phyloP scores from a whole-genome alignment of 2,888 invertebrate species.

The Diploptera punctata region DNA sequence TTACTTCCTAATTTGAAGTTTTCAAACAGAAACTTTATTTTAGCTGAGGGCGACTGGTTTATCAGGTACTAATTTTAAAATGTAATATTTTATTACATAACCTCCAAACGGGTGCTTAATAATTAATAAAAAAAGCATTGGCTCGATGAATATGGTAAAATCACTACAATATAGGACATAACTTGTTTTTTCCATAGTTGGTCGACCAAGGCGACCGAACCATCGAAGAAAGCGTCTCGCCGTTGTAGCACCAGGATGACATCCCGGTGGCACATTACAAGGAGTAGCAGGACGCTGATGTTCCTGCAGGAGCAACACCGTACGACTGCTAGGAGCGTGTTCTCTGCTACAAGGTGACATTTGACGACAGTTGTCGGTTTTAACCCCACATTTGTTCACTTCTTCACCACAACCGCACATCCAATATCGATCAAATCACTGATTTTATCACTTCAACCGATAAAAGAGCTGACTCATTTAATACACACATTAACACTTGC shows the following conservation, averaged over 20 bases:
- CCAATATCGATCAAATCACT: not conserved
- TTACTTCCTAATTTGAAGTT: no score
- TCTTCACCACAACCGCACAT: not conserved
- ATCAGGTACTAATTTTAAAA: no score
- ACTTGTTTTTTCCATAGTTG: slow-evolving; percentile 61
- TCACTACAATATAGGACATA: no score
- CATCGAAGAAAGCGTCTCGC: slow-evolving; percentile 61
- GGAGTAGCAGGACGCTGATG: slow-evolving; percentile 7
- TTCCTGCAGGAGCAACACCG: slow-evolving; percentile 5
- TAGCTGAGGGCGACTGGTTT: no score
- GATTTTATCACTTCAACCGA: no score
- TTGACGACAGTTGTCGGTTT: not conserved
- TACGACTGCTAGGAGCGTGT: slow-evolving; percentile 4
- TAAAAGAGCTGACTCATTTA: no score
- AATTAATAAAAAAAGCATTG: no score
- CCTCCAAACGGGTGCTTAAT: no score
- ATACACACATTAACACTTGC: no score
- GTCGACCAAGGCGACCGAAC: slow-evolving; percentile 61
- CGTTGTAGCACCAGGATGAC: slow-evolving; percentile 47
- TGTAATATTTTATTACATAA: no score
- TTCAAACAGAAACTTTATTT: no score
- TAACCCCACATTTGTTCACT: not conserved
- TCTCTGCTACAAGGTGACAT: slow-evolving; percentile 21
- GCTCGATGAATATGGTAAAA: no score
- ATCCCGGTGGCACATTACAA: not conserved